Conservation (phyloP, 2,888 invertebrate species). For the Sepiola atlantica region DNA sequence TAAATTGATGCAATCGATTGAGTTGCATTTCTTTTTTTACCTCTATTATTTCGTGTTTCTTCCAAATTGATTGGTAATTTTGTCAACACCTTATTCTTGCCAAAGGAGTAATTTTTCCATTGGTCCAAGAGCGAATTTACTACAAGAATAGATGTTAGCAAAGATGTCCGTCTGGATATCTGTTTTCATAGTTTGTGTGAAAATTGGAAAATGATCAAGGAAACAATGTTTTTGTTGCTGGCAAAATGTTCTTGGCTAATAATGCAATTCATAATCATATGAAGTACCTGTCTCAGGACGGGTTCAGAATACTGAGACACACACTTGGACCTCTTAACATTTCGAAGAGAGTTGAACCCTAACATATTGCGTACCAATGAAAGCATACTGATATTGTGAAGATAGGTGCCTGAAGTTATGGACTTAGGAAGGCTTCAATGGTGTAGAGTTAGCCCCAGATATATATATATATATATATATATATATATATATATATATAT, state of each 20-base stretch:
- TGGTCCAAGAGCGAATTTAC: not conserved
- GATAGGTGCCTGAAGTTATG: no score
- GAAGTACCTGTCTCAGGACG: no score
- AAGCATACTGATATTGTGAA: no score
- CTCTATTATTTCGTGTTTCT: not conserved
- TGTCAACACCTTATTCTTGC: slow-evolving; percentile 20
- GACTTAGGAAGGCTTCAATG: no score
- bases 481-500: no score
- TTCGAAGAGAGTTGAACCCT: no score
- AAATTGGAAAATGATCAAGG: not conserved
- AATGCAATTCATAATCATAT: not conserved
- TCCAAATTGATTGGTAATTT: not conserved
- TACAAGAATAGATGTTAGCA: not conserved
- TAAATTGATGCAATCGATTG: not conserved
- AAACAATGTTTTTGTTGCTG: not conserved
- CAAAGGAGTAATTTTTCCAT: not conserved
- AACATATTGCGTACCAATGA: no score
- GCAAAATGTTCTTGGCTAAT: not conserved
- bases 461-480: no score
- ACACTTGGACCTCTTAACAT: no score
- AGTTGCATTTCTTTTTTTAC: not conserved
- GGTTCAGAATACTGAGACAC: no score
- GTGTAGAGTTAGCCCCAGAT: no score
- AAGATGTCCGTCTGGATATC: not conserved
- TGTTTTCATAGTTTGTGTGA: not conserved